These are phyloP conservation scores for Stenoptilia bipunctidactyla DNA, from an alignment of 2,888 invertebrate genomes.

Conservation along the genomic window DNA sequence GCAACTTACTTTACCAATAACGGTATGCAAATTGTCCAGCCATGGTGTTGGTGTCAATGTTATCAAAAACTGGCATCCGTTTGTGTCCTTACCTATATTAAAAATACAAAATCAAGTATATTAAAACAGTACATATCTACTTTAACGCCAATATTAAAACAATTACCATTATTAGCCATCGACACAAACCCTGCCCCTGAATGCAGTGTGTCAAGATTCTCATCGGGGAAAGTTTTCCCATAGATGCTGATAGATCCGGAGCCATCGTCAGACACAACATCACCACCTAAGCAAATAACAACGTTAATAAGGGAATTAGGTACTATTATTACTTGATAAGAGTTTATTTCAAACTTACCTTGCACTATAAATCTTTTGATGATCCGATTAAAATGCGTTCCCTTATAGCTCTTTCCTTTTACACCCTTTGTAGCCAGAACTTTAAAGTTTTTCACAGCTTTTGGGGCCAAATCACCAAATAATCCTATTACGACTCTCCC, in stretches of 20 bases:
- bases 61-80: constrained; percentile 95
- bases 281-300: constrained; percentile 75
- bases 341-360: constrained; percentile 63
- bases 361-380: constrained; percentile 93
- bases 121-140: not conserved
- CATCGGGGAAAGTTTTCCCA: constrained; percentile 88
- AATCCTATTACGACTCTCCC: constrained; percentile 89
- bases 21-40: constrained; percentile 90
- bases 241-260: constrained; percentile 88
- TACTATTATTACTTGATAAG: not conserved
- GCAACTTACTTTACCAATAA: constrained; percentile 84
- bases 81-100: constrained; percentile 83
- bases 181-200: constrained; percentile 87
- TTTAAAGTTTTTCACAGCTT: constrained; percentile 88
- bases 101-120: not conserved
- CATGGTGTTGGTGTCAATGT: constrained; percentile 90
- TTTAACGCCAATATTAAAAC: not conserved
- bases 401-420: constrained; percentile 82
- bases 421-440: constrained; percentile 83
- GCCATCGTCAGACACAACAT: constrained; percentile 85
- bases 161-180: constrained; percentile 87
- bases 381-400: constrained; percentile 85
- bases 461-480: constrained; percentile 90
- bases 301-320: not conserved
- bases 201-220: constrained; percentile 86